Conservation (phyloP, 2,113 vertebrate genomes). For the Odobenus rosmarus region DNA sequence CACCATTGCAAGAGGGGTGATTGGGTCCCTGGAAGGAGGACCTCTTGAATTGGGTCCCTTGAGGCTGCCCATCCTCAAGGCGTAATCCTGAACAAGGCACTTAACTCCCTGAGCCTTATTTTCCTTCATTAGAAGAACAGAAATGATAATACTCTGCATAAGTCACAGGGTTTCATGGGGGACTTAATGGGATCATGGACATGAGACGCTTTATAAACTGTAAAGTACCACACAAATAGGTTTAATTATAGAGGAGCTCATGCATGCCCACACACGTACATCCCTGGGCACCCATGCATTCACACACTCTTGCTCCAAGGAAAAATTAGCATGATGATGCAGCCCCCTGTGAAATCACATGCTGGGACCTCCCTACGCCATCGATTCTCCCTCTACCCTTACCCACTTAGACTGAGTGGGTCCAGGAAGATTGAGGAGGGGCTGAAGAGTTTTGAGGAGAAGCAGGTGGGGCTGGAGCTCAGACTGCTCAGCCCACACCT, state of each 20-base stretch:
- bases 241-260: not conserved
- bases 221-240: constrained; percentile 17
- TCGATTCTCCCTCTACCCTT: constrained; percentile 36
- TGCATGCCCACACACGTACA: not conserved
- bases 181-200: constrained; percentile 51
- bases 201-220: constrained; percentile 61
- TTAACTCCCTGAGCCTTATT: not conserved
- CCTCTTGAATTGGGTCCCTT: not conserved
- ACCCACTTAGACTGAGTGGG: constrained; percentile 71
- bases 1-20: not conserved
- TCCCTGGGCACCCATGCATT: not conserved
- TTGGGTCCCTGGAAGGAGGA: not conserved
- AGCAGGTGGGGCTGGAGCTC: constrained; percentile 60
- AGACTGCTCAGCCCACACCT: constrained; percentile 53
- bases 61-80: not conserved
- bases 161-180: constrained; percentile 44
- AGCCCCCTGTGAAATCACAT: not conserved
- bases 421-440: constrained; percentile 50
- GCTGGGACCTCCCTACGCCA: constrained; percentile 33
- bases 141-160: not conserved
- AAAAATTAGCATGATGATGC: constrained; percentile 24
- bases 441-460: constrained; percentile 68
- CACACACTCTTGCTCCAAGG: not conserved
- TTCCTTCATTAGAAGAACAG: constrained; percentile 1
- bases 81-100: not conserved